A percentile compares a stretch with the other conserved stretches of the same genome.
phyloP scores from a whole-genome alignment of 2,113 vertebrate genomes.

The Alethe castanea region DNA sequence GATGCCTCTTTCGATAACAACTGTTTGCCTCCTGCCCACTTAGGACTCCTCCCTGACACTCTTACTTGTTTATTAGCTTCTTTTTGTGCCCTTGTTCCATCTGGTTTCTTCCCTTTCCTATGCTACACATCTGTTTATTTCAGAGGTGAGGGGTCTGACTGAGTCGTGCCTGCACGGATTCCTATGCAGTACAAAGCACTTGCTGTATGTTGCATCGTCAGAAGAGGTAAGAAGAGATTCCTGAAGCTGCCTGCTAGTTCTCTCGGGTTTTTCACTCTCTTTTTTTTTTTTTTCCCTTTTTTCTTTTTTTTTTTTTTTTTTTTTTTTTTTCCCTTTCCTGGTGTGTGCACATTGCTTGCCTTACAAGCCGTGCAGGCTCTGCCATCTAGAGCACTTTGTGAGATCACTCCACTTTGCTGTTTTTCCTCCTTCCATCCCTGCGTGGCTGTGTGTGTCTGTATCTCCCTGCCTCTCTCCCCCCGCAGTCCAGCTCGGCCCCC shows the following conservation, averaged over 20 bases:
- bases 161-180: neutral
- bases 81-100: neutral
- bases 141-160: neutral
- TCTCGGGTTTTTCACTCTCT: neutral
- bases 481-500: neutral
- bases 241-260: conserved; percentile 39
- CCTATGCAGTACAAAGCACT: conserved; percentile 21
- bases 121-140: neutral
- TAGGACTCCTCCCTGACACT: neutral
- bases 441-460: conserved; percentile 7
- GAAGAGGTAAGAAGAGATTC: conserved; percentile 61
- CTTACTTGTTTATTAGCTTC: neutral
- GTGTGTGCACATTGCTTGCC: conserved; percentile 9
- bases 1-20: neutral
- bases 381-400: conserved; percentile 75
- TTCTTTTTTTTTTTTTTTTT: neutral
- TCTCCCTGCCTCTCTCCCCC: conserved; percentile 15
- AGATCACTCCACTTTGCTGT: conserved; percentile 62
- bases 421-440: conserved; percentile 34
- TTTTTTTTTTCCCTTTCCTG: neutral
- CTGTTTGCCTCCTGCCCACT: neutral
- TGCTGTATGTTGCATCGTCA: neutral
- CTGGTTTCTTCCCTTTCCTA: neutral
- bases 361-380: conserved; percentile 69
- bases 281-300: neutral